phyloP scores from a whole-genome alignment of 1,140 invertebrate genomes.

The Olivierus martensii region DNA sequence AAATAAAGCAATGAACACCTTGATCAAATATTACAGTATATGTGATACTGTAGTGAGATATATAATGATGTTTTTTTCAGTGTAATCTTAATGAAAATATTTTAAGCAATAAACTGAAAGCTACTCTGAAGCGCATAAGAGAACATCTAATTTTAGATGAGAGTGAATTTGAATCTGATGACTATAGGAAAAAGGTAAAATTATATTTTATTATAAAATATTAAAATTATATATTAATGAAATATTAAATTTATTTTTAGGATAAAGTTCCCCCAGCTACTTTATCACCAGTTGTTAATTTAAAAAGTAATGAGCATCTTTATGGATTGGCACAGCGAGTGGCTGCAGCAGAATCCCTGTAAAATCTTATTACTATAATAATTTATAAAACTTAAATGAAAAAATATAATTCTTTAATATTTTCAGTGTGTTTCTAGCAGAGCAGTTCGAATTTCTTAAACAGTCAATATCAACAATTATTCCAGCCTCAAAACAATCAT shows the following conservation, averaged over 20 bases:
- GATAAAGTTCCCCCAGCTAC: constrained; percentile 42
- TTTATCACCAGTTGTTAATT: constrained; percentile 53
- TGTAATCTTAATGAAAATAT: constrained; percentile 15
- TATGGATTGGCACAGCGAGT: constrained; percentile 71
- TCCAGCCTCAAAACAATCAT: constrained; percentile 40
- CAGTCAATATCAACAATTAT: constrained; percentile 59
- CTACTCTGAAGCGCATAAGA: constrained; percentile 57
- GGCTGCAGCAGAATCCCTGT: constrained; percentile 79
- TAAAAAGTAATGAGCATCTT: constrained; percentile 52
- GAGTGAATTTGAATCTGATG: constrained; percentile 7
- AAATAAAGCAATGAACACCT: too few species aligned
- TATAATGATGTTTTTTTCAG: constrained; percentile 4
- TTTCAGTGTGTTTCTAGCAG: constrained; percentile 59
- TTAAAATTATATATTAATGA: not conserved
- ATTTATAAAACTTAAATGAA: not conserved
- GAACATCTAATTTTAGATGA: constrained; percentile 43
- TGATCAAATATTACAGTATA: too few species aligned
- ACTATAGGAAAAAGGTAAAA: constrained; percentile 13
- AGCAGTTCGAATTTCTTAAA: constrained; percentile 69
- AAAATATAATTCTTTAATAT: constrained; percentile 11
- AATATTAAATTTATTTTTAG: constrained; percentile 6
- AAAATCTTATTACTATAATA: constrained; percentile 20
- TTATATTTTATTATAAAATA: constrained; percentile 2
- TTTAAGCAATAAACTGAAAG: constrained; percentile 44
- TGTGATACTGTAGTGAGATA: too few species aligned